A percentile compares a stretch with the other conserved stretches of the same genome.
phyloP scores from a whole-genome alignment of 2,113 vertebrate species.

The Pitta sordida region DNA sequence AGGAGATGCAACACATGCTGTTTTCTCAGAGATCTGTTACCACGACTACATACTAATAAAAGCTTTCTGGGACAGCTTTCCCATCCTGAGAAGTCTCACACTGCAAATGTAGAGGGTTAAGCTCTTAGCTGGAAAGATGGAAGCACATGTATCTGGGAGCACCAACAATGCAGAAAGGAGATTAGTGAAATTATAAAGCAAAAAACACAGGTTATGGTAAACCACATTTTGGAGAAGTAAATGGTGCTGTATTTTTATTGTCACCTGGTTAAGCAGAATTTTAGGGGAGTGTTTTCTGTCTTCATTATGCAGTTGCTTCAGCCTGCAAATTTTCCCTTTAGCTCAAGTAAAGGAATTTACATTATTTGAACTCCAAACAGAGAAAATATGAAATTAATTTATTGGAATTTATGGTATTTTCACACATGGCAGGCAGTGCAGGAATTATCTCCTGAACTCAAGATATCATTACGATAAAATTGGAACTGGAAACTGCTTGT shows the following conservation, averaged over 20 bases:
- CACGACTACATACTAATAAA: slow-evolving; percentile 4
- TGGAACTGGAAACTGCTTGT: background rate
- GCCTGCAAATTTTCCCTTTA: background rate
- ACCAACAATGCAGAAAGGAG: background rate
- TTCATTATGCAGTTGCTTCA: background rate
- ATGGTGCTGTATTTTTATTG: background rate
- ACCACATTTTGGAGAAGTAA: background rate
- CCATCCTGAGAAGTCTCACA: background rate
- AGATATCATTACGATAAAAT: background rate
- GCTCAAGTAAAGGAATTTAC: background rate
- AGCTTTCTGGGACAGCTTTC: background rate
- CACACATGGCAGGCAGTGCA: background rate
- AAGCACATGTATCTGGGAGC: background rate
- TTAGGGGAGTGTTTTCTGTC: background rate
- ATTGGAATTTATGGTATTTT: background rate
- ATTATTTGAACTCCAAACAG: background rate
- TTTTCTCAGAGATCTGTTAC: slow-evolving; percentile 25
- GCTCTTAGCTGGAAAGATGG: background rate
- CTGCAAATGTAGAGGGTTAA: background rate
- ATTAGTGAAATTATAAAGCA: background rate
- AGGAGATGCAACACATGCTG: background rate
- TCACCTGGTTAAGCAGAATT: background rate
- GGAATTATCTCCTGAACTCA: background rate
- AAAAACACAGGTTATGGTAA: background rate
- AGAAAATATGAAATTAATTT: background rate